phyloP scores from a whole-genome alignment of 2,888 invertebrate genomes.

The Colostygia pectinataria region DNA sequence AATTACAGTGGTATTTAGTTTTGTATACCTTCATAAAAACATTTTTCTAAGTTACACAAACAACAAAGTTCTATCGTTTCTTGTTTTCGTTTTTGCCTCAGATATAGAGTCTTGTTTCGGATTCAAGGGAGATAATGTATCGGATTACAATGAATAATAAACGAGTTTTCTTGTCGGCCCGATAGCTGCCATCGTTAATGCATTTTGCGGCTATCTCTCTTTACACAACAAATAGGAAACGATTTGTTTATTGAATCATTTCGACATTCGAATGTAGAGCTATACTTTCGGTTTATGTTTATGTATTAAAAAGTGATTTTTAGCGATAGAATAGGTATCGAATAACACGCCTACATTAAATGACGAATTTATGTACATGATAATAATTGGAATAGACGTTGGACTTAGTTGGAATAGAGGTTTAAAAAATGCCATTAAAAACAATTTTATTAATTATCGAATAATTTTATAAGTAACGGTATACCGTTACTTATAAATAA shows the following conservation, averaged over 20 bases:
- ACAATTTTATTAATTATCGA: too few species aligned
- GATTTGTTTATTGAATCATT: slow-evolving; percentile 37
- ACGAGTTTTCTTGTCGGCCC: slow-evolving; percentile 51
- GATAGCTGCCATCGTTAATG: slow-evolving; percentile 50
- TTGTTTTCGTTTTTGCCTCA: slow-evolving; percentile 44
- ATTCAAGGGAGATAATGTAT: slow-evolving; percentile 55
- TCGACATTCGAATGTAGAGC: slow-evolving; percentile 27
- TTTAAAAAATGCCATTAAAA: too few species aligned
- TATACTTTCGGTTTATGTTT: slow-evolving; percentile 18
- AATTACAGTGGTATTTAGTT: too few species aligned
- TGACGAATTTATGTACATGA: too few species aligned
- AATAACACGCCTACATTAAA: too few species aligned
- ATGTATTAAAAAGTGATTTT: too few species aligned
- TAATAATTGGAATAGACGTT: too few species aligned
- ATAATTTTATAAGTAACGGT: too few species aligned
- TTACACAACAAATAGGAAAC: slow-evolving; percentile 49
- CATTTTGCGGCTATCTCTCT: slow-evolving; percentile 46
- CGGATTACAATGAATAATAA: slow-evolving; percentile 72
- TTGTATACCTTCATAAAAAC: background rate
- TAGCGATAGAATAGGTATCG: too few species aligned
- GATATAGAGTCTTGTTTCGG: slow-evolving; percentile 49
- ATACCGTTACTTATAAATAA: too few species aligned
- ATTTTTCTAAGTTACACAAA: slow-evolving; percentile 1
- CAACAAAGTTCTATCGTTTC: slow-evolving; percentile 33
- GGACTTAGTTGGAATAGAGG: too few species aligned